Percentiles rank a stretch among this genome's conserved stretches.
These are phyloP conservation scores for Anarhynchus alexandrinus DNA, from an alignment of 2,113 vertebrate species.

Conservation along the genomic window DNA sequence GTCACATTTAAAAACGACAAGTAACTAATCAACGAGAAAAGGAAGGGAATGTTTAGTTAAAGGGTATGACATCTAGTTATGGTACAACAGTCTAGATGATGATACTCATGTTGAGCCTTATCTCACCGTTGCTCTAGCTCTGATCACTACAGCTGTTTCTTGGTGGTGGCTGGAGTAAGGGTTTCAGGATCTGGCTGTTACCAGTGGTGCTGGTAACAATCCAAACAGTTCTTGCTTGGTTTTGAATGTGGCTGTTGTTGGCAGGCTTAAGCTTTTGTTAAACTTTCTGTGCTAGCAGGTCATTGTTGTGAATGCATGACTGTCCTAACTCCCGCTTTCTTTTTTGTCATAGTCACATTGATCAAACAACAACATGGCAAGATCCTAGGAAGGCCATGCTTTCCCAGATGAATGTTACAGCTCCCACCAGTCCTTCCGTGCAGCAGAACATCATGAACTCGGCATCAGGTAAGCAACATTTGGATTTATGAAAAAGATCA, in stretches of 20 bases:
- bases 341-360: constrained; percentile 85
- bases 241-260: neutral
- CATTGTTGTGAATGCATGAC: neutral
- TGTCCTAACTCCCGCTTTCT: constrained; percentile 56
- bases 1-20: neutral
- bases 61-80: neutral
- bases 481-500: neutral
- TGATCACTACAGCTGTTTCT: neutral
- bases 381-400: constrained; percentile 95
- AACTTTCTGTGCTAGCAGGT: neutral
- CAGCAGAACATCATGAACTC: constrained; percentile 91
- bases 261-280: neutral
- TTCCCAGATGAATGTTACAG: constrained; percentile 86
- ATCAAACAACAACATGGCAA: constrained; percentile 98
- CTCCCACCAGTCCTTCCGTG: constrained; percentile 86
- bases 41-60: neutral
- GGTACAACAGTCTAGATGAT: neutral
- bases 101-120: neutral
- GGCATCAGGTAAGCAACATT: constrained; percentile 79
- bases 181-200: neutral
- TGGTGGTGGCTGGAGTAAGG: neutral
- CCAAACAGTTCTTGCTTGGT: neutral
- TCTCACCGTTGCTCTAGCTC: neutral
- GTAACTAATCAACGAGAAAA: neutral
- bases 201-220: neutral